Percentiles rank a stretch among this genome's conserved stretches.
phyloP scores from a whole-genome alignment of 2,113 vertebrate species.

The Ceyx margarethae region DNA sequence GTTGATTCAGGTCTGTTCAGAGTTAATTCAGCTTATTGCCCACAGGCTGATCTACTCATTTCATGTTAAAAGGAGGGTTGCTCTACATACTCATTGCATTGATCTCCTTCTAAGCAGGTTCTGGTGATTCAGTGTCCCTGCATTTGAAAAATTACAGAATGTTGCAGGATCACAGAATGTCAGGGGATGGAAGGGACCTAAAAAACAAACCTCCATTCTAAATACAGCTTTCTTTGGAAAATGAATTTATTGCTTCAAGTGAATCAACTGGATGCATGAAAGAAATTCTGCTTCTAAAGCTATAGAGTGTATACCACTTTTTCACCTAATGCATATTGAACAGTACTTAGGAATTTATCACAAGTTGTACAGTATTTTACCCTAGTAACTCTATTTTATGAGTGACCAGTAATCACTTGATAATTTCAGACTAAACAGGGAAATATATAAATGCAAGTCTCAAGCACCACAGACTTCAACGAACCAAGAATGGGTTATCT shows the following conservation, averaged over 20 bases:
- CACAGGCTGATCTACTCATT: neutral
- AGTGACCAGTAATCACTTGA: neutral
- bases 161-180: too few relatives aligned
- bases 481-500: neutral
- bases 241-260: neutral
- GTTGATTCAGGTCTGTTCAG: neutral
- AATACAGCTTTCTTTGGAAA: neutral
- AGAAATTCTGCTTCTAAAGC: neutral
- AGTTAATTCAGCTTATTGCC: neutral
- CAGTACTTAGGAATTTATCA: neutral
- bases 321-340: neutral
- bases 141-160: too few relatives aligned
- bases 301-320: neutral
- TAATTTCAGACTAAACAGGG: neutral
- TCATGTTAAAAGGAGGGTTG: neutral
- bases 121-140: neutral
- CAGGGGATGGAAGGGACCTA: too few relatives aligned
- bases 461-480: neutral
- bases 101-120: neutral
- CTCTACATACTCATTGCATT: neutral
- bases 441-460: neutral
- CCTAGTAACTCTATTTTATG: neutral
- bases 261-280: neutral
- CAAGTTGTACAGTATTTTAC: neutral
- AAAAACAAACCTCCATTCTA: neutral